Evolutionary conservation across 2,888 invertebrate species (phyloP).

Genomic region (Clusia tigrina): DNA sequence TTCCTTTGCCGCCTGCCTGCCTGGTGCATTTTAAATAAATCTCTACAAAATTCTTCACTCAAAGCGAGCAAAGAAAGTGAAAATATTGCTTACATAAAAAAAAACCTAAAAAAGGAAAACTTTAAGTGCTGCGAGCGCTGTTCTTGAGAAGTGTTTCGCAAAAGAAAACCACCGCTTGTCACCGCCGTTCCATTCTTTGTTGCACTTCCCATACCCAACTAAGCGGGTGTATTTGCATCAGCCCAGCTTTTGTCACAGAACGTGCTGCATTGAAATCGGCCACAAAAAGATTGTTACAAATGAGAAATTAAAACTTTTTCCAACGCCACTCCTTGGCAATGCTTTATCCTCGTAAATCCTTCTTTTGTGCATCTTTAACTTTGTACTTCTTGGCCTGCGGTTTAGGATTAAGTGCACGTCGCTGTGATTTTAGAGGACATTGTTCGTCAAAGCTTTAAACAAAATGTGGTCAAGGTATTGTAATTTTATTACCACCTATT

Average conservation of each 20-base stretch:
- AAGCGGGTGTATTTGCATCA: no score
- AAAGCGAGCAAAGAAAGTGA: background rate
- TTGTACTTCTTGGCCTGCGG: no score
- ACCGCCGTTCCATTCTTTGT: background rate
- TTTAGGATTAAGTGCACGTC: no score
- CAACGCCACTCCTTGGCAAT: no score
- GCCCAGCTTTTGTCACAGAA: background rate
- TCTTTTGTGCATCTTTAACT: no score
- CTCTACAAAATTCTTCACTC: background rate
- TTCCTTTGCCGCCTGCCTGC: background rate
- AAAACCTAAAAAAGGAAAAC: background rate
- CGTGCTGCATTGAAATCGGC: background rate
- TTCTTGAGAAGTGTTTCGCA: background rate
- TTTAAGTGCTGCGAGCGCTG: background rate
- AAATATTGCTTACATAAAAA: no score
- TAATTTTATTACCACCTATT: no score
- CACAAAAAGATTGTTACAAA: slow-evolving; percentile 11
- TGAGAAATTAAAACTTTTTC: slow-evolving; percentile 17
- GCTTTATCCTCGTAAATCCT: no score
- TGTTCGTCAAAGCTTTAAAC: no score
- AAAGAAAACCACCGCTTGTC: background rate
- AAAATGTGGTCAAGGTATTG: no score
- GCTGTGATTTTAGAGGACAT: no score
- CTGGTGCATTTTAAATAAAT: background rate
- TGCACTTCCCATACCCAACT: no score